A percentile compares a stretch with the other conserved stretches of the same genome.
phyloP scores from a whole-genome alignment of 1,140 invertebrate species.

The Protaetia brevitarsis region DNA sequence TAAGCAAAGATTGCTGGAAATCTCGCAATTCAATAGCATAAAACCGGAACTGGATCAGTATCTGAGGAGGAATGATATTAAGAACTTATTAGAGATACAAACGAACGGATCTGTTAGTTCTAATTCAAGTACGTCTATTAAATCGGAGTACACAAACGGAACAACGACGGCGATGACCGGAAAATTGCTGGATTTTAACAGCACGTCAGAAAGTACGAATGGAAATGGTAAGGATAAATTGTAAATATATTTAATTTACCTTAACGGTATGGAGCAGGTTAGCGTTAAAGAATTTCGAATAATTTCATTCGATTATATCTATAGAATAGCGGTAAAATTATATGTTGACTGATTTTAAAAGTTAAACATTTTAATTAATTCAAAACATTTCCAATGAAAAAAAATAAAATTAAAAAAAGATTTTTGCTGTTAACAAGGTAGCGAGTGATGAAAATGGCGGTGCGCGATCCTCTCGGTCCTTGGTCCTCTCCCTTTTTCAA shows the following conservation, averaged over 20 bases:
- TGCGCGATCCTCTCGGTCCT: too few species aligned
- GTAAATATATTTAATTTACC: background rate
- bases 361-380: too few species aligned
- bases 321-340: background rate
- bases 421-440: too few species aligned
- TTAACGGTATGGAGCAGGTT: too few species aligned
- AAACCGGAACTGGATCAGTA: slow-evolving; percentile 45
- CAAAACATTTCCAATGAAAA: too few species aligned
- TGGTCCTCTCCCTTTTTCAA: too few species aligned
- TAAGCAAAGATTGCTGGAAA: slow-evolving; percentile 62
- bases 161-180: slow-evolving; percentile 36
- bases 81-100: slow-evolving; percentile 43
- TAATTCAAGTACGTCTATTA: slow-evolving; percentile 22
- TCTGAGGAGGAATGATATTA: slow-evolving; percentile 43
- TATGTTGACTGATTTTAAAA: too few species aligned
- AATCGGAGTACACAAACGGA: slow-evolving; percentile 44
- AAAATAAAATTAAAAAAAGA: too few species aligned
- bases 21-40: slow-evolving; percentile 49
- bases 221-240: slow-evolving; percentile 37
- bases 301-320: background rate
- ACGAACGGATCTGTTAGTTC: slow-evolving; percentile 18
- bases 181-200: slow-evolving; percentile 36
- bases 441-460: too few species aligned
- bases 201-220: slow-evolving; percentile 40
- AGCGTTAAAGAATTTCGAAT: too few species aligned